Conservation (phyloP, 2,113 vertebrate species). For the Pholis gunnellus region DNA sequence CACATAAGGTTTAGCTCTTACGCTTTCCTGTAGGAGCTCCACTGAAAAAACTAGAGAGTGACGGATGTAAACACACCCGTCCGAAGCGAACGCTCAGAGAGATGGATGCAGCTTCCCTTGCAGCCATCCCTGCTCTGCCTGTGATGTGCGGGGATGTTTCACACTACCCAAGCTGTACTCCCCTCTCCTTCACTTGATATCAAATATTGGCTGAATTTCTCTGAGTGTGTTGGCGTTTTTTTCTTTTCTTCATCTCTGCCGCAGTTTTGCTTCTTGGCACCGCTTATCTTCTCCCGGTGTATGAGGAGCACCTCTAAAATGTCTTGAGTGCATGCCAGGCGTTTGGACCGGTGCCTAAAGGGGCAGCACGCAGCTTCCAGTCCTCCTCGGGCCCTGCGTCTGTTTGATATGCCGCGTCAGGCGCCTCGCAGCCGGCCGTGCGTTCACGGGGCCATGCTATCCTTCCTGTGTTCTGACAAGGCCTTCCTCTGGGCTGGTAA, state of each 20-base stretch:
- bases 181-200: slow-evolving; percentile 30
- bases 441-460: slow-evolving; percentile 49
- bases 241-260: slow-evolving; percentile 30
- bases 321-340: slow-evolving; percentile 63
- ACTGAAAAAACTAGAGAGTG: background rate
- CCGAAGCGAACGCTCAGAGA: background rate
- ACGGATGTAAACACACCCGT: slow-evolving; percentile 6
- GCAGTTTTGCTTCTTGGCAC: slow-evolving; percentile 65
- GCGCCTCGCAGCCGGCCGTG: slow-evolving; percentile 46
- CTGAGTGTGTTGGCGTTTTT: slow-evolving; percentile 21
- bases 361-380: slow-evolving; percentile 59
- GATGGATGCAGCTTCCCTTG: slow-evolving; percentile 9
- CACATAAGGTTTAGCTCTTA: background rate
- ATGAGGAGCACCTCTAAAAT: slow-evolving; percentile 65
- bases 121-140: background rate
- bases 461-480: slow-evolving; percentile 55
- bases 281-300: slow-evolving; percentile 31
- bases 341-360: slow-evolving; percentile 73
- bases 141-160: slow-evolving; percentile 14
- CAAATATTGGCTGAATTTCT: slow-evolving; percentile 41
- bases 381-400: slow-evolving; percentile 50
- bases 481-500: slow-evolving; percentile 71
- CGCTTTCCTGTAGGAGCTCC: background rate
- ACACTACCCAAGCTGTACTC: background rate
- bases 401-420: slow-evolving; percentile 74